Conservation (phyloP, 2,888 invertebrate species). For the Psylliodes chrysocephalus region DNA sequence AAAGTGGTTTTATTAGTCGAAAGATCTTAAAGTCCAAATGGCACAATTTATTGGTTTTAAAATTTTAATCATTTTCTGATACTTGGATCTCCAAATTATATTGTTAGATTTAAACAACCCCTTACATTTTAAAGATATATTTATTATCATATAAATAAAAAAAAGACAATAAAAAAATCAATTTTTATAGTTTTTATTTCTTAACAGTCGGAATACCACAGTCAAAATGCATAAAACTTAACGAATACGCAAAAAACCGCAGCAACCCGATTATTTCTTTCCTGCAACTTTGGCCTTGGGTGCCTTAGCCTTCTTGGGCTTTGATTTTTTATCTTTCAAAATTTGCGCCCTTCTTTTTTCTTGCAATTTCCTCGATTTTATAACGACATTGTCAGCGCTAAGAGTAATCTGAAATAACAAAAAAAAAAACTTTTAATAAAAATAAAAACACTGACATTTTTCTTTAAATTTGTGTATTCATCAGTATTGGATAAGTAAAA, state of each 20-base stretch:
- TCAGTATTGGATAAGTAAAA: constrained; percentile 50
- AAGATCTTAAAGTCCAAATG: no score
- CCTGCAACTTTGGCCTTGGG: constrained; percentile 39
- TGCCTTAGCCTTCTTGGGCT: constrained; percentile 63
- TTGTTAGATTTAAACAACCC: background rate
- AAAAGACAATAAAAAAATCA: constrained; percentile 3
- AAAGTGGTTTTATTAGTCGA: no score
- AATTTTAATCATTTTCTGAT: no score
- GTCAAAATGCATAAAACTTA: constrained; percentile 48
- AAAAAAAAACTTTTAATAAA: background rate
- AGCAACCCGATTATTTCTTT: constrained; percentile 34
- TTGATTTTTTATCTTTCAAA: constrained; percentile 67
- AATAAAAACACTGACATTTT: no score
- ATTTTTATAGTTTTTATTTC: constrained; percentile 47
- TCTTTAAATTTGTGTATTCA: no score
- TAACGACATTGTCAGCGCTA: constrained; percentile 63
- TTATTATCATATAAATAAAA: constrained; percentile 15
- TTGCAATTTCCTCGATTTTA: constrained; percentile 66
- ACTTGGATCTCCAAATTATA: background rate
- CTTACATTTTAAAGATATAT: background rate
- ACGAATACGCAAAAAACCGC: constrained; percentile 40
- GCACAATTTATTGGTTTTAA: no score
- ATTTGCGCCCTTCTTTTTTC: constrained; percentile 67
- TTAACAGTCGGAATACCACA: constrained; percentile 44
- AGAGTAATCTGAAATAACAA: constrained; percentile 45